Conservation (phyloP, 2,113 vertebrate genomes). For the Ammodytes marinus region DNA sequence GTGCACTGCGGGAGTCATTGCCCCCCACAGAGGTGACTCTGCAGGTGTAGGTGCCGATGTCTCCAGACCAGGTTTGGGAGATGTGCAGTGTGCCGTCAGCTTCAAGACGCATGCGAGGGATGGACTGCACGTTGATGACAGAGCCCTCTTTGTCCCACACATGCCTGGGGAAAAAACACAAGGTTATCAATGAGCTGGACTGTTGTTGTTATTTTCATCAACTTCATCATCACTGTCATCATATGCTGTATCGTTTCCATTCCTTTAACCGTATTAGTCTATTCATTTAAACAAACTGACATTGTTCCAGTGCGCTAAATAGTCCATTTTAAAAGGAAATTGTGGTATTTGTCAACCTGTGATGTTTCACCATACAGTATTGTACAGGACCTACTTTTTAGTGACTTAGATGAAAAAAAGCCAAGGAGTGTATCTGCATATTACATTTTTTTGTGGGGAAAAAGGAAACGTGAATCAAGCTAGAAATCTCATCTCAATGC, state of each 20-base stretch:
- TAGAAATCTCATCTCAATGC: not conserved
- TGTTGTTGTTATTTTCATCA: not conserved
- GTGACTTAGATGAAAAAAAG: not conserved
- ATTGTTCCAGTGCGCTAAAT: no score
- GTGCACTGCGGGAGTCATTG: conserved; percentile 93
- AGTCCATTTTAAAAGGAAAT: not conserved
- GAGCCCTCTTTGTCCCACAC: conserved; percentile 96
- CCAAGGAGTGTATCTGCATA: not conserved
- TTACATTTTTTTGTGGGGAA: not conserved
- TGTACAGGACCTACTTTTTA: not conserved
- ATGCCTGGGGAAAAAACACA: conserved; percentile 82
- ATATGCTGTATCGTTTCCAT: not conserved
- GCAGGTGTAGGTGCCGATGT: conserved; percentile 97
- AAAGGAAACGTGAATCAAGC: no score
- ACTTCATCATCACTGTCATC: not conserved
- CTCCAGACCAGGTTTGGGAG: conserved; percentile 98
- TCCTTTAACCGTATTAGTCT: no score
- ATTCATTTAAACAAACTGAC: not conserved
- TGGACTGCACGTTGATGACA: conserved; percentile 82
- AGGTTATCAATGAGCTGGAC: not conserved
- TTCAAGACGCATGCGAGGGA: conserved; percentile 89
- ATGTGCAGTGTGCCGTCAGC: conserved; percentile 92
- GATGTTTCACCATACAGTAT: not conserved
- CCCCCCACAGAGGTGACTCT: conserved; percentile 92
- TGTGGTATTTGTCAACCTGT: not conserved